These are phyloP conservation scores for Elymnias hypermnestra DNA, from an alignment of 1,140 invertebrate species.

Conservation along the genomic window DNA sequence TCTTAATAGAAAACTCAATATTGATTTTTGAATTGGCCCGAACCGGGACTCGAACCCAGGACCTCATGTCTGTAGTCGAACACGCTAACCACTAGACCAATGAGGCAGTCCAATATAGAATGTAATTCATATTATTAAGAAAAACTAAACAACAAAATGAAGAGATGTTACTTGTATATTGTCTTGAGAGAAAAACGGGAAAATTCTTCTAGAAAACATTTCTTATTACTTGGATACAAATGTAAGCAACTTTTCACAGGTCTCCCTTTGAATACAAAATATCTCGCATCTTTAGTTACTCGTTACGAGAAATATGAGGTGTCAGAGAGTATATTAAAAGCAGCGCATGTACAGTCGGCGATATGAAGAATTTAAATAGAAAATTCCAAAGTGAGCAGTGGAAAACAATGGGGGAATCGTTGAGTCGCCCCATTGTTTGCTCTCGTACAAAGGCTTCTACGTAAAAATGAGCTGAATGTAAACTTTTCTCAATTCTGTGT, in stretches of 20 bases:
- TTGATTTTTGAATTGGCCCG: too few relatives aligned
- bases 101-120: too few relatives aligned
- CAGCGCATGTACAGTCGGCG: conserved; percentile 20
- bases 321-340: conserved; percentile 27
- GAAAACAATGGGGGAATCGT: conserved; percentile 28
- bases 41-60: too few relatives aligned
- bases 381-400: conserved; percentile 31
- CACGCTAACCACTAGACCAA: too few relatives aligned
- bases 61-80: too few relatives aligned
- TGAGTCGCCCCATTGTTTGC: conserved; percentile 20
- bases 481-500: conserved; percentile 11
- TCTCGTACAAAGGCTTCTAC: conserved; percentile 20
- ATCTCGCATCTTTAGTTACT: not conserved
- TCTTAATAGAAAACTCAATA: too few relatives aligned
- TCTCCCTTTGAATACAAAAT: not conserved
- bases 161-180: too few relatives aligned
- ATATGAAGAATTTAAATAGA: conserved; percentile 38
- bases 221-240: not conserved
- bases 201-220: not conserved
- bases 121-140: too few relatives aligned
- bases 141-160: too few relatives aligned
- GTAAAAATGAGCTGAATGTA: conserved; percentile 17
- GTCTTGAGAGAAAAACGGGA: not conserved
- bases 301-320: conserved; percentile 13
- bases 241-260: not conserved